Evolutionary conservation across 2,113 vertebrate genomes (phyloP), one percentile per base, ranked within the genome.

Genomic region (Nibea coibor): DNA sequence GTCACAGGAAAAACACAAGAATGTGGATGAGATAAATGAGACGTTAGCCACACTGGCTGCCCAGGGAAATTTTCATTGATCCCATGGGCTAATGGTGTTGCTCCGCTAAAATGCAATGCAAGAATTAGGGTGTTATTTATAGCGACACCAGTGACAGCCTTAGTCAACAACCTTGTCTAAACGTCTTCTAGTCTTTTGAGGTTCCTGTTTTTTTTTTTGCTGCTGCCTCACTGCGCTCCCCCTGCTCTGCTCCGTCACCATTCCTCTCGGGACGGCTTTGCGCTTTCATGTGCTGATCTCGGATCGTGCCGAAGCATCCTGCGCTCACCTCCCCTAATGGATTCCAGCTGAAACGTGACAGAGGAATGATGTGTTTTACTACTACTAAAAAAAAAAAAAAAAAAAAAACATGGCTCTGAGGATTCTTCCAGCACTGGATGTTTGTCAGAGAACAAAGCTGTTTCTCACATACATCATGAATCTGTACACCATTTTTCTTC

Each of bases 111-210:
- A 85, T 63, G 45, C 56, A 56, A 56, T 50, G 54, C 69, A 84
- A 68, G 39, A 82, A 87, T 62, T 20, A 68, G 72, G 66, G 42
- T 50, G 67, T 86, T 84, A 88, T 89, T 86, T 63, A 82, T 84
- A 51, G 50, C 70, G 72, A 71, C 78, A 81, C 54, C 26, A 51
- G 62, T 62, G 50, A 72, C 54, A 47, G 73, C 68, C 22, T 48
- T 54, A 11, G 70, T 75, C 84, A 84, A 80, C 72, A 72, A 69
- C 66, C 78, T 10, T 43, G 47, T 85, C 47, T 77, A 67, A 81
- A 77, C 22, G 20, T 73, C 78, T 69, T 43, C 17, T 19, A 54
- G 71, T 67, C 28, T 86, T 76, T 62, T 81, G 56, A 74, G 78
- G 35, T 53, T 75, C 14, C 26, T 39, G 50, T 68, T 86, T 77